Evolutionary conservation across 2,888 invertebrate species (phyloP), one percentile per base, ranked within the genome.

Genomic region (Cancer borealis): DNA sequence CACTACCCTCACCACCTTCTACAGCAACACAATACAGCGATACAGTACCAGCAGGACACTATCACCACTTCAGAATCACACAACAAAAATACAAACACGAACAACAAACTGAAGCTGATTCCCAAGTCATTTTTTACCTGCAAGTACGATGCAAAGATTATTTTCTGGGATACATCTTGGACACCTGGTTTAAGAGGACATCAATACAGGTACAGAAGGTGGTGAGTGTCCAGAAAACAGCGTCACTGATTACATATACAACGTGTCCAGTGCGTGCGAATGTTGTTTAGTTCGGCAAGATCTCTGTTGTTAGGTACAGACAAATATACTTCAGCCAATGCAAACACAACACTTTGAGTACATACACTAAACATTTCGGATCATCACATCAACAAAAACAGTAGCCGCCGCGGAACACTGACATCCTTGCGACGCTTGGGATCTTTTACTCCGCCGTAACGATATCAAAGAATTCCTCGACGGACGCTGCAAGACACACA

Each of bases 241-340:
- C 84, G 84, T 84, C 84, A 84, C 84, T 84, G 84, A 84, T 73
- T 84, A 84, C 84, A 84, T 39, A 84, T 39, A 39, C 84, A 30
- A 17, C 39, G 39, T 12, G 84, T 84, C 39, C 12, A 26, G 84
- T 39, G 73, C 73, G 26, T 39, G 39, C 39, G 14, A n/a, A 10
- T 84, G 84, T 84, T 84, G 84, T 84, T 84, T 84, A 84, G 84
- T 84, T 84, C 84, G 84, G 14, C 84, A 17, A 84, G 39, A 39
- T 39, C 84, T 39, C 14, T 84, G 84, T 84, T 84, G 30, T 84
- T 84, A 12, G 39, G 39, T 17, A 84, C 84, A 3, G 84, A 30
- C 12, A 17, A 39, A 39, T 39, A 84, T 39, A 39, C 39, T 14
- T 12, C 84, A 84, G 84, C 12, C 39, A 39, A 14, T 84, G 14